Evolutionary conservation across 2,797 vertebrate species (phyloP), one percentile per base, ranked within the genome.

Genomic region (Mormyrus hasselquistii): DNA sequence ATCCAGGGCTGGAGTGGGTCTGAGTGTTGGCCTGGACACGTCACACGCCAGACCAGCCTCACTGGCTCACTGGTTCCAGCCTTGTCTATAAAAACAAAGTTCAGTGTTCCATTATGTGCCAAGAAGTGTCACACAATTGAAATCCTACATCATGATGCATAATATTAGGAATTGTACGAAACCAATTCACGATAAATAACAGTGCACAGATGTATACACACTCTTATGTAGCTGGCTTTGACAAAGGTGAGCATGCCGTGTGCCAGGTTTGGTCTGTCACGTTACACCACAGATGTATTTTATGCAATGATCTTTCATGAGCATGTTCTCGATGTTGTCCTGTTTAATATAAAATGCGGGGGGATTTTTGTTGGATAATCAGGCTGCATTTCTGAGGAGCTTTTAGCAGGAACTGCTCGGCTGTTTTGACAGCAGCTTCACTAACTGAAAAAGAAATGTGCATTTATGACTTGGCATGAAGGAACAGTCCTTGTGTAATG

Each of bases 381-480:
- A 22, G 65, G 22, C 94, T 95, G 95, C 94, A 95, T 94, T 95
- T 93, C 94, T 93, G 50, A 93, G 94, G 93, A 93, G 94, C 94
- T 95, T 93, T 94, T 91, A 95, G 94, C 94, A 92, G 91, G 93
- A 92, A 92, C 92, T 91, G 92, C 92, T 91, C 92, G 93, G 92
- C 93, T 95, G 94, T 95, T 95, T 94, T 94, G 95, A 95, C 94
- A 95, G 92, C 91, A 90, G 90, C 89, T 94, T 95, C 94, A 85
- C 90, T 94, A n/a, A n/a, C 89, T 95, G 94, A 95, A 94, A 95
- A 94, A 90, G 93, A 93, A 93, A 93, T 94, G 92, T 93, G 91
- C 93, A 94, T 94, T 93, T 93, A 92, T 94, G 91, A 93, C 93
- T 92, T 92, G 93, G 93, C 88, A 93, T 91, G 91, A 94, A 94